A percentile compares a stretch with the other conserved stretches of the same genome.
These are phyloP conservation scores for Kuschelorhynchus macadamiae DNA, from an alignment of 2,888 invertebrate species.

Conservation along the genomic window DNA sequence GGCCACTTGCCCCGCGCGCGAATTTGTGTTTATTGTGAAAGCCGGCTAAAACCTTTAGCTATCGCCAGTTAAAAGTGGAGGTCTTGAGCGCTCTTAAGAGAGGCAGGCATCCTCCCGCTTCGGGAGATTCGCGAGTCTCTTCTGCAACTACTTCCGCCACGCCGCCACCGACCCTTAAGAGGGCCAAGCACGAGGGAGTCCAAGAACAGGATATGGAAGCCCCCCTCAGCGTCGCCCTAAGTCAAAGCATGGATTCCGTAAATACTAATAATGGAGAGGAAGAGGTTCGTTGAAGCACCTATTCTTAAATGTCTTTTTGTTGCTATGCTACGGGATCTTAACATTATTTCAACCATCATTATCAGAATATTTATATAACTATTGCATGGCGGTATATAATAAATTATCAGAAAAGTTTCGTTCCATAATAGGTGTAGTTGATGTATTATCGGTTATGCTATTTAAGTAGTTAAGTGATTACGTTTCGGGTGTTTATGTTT, in stretches of 20 bases:
- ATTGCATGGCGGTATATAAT: no score
- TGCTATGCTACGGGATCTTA: not conserved
- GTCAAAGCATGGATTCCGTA: constrained; percentile 98
- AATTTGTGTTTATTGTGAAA: constrained; percentile 26
- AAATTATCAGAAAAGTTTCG: no score
- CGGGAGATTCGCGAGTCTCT: constrained; percentile 62
- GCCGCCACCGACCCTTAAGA: constrained; percentile 66
- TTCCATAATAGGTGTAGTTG: no score
- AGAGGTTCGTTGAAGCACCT: constrained; percentile 80
- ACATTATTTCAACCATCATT: no score
- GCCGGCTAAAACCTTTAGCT: constrained; percentile 47
- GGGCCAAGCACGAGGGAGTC: constrained; percentile 67
- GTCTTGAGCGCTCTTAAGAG: constrained; percentile 68
- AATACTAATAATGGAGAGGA: constrained; percentile 96
- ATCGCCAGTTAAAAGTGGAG: constrained; percentile 67
- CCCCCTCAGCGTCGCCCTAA: constrained; percentile 82
- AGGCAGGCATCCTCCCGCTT: constrained; percentile 69
- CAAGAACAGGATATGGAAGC: constrained; percentile 75
- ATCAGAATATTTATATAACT: no score
- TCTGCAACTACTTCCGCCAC: constrained; percentile 63
- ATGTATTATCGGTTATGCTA: no score
- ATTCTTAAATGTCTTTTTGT: not conserved
- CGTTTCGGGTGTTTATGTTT: constrained; percentile 22
- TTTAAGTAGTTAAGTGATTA: no score
- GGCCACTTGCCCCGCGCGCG: constrained; percentile 46